phyloP scores from a whole-genome alignment of 2,113 vertebrate species.

The Narcine bancroftii region DNA sequence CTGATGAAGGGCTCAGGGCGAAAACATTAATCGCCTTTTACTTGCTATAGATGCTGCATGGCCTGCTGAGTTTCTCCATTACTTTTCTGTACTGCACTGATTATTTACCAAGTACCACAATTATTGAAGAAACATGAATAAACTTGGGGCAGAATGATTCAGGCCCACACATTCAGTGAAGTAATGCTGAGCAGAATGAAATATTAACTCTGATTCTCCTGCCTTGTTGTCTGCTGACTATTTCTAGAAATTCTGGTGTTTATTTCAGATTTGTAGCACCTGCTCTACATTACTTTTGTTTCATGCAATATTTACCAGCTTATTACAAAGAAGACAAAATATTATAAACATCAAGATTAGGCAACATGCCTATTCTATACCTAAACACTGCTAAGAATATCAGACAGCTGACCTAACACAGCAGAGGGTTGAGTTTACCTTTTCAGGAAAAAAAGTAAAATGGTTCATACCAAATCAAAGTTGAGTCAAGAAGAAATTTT shows the following conservation, averaged over 20 bases:
- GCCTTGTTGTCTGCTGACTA: too few species aligned
- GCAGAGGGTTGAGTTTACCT: neutral
- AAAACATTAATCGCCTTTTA: too few species aligned
- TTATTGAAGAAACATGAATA: neutral
- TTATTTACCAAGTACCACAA: neutral
- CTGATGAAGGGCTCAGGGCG: too few species aligned
- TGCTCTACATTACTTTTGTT: neutral
- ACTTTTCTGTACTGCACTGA: too few species aligned
- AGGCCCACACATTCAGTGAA: neutral
- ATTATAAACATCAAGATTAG: neutral
- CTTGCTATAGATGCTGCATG: too few species aligned
- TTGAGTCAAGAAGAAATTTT: neutral
- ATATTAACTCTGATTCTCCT: too few species aligned
- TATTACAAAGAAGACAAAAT: neutral
- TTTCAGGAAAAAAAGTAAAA: neutral
- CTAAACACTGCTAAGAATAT: neutral
- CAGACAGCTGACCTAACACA: neutral
- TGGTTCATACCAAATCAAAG: neutral
- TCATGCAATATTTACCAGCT: neutral
- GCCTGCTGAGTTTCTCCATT: too few species aligned
- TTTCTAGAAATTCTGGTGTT: too few species aligned
- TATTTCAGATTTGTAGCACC: too few species aligned
- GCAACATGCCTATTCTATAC: neutral
- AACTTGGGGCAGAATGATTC: neutral
- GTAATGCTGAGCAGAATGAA: neutral